These are phyloP conservation scores for Gephyroberyx darwinii DNA, from an alignment of 2,797 vertebrate species.

Conservation along the genomic window DNA sequence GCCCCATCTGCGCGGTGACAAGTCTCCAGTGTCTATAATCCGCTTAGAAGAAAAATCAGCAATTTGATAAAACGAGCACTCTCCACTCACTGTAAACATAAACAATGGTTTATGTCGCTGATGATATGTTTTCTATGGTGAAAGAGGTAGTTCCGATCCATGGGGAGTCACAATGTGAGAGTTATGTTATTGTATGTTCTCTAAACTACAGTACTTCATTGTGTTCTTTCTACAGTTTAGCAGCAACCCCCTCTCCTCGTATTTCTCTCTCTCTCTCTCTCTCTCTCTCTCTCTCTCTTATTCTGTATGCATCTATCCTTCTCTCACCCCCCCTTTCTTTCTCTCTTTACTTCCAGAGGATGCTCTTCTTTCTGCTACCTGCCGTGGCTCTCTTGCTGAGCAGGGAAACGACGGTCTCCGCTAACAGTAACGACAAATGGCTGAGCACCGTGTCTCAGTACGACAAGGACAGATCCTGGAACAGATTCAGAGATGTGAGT, in stretches of 20 bases:
- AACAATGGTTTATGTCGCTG: background rate
- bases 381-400: conserved; percentile 84
- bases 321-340: background rate
- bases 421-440: conserved; percentile 83
- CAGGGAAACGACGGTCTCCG: conserved; percentile 76
- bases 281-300: background rate
- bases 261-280: background rate
- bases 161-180: background rate
- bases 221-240: conserved; percentile 42
- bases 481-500: conserved; percentile 90
- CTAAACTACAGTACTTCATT: conserved; percentile 53
- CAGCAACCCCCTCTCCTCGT: background rate
- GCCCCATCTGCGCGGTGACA: conserved; percentile 64
- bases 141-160: background rate
- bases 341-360: conserved; percentile 75
- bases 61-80: conserved; percentile 44
- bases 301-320: background rate
- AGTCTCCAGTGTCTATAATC: conserved; percentile 71
- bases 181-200: conserved; percentile 22
- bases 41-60: conserved; percentile 60
- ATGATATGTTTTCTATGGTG: background rate
- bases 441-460: conserved; percentile 91
- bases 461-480: conserved; percentile 88
- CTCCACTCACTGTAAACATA: background rate
- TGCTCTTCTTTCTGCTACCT: conserved; percentile 88